phyloP scores from a whole-genome alignment of 2,113 vertebrate genomes.

The Anser brachyrhynchus region DNA sequence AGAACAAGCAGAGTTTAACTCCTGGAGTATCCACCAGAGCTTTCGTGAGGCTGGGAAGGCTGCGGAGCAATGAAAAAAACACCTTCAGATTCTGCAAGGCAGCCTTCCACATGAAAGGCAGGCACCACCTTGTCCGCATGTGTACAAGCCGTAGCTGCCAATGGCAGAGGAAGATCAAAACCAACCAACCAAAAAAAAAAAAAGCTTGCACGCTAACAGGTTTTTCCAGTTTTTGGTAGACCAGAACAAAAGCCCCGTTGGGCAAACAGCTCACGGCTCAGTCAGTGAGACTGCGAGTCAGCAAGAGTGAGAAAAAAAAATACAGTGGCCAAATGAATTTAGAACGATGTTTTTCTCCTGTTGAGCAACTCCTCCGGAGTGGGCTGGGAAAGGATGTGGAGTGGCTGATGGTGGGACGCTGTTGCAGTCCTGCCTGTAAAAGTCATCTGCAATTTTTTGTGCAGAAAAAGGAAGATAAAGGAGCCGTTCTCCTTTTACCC shows the following conservation, averaged over 20 bases:
- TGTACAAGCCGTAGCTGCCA: conserved; percentile 26
- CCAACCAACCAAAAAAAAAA: not conserved
- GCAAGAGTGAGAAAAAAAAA: not conserved
- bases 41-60: not conserved
- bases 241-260: conserved; percentile 51
- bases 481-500: not conserved
- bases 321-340: not conserved
- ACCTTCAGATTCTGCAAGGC: not conserved
- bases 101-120: conserved; percentile 34
- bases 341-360: not conserved
- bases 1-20: not conserved
- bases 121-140: conserved; percentile 39
- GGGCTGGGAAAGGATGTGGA: not conserved
- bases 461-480: not conserved
- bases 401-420: not conserved
- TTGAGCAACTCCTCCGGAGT: not conserved
- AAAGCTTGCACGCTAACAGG: not conserved
- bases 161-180: conserved; percentile 22
- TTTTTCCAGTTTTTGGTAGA: conserved; percentile 59
- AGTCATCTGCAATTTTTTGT: not conserved
- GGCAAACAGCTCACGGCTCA: not conserved
- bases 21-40: not conserved
- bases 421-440: not conserved
- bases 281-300: conserved; percentile 1
- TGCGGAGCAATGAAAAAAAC: not conserved